Base-by-base conservation (phyloP, 2,797 vertebrate genomes). In the Helicolenus hilgendorfi region DNA sequence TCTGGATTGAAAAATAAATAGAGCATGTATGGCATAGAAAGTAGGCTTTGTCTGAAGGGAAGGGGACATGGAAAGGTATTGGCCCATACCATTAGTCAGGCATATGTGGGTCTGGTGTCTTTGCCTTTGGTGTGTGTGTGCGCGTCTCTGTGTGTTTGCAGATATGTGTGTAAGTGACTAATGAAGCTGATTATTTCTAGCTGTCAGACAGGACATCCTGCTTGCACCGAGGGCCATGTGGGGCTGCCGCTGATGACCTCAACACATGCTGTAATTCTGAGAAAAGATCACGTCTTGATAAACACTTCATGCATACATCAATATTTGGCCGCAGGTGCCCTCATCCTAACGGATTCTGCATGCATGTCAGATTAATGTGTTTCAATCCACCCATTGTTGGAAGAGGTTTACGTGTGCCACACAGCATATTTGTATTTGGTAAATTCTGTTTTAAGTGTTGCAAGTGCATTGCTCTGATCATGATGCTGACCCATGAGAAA, bases 161-260 rank as follows among this genome's bases (percentile, higher is more conserved):
- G 26, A 20, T 59, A 15, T 74, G 75, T 78, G 79, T 85, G 56
- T 76, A 41, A 80, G 72, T 87, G 85, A 92, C 90, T 93, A 88
- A 96, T 92, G 94, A 92, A 86, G 86, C 65, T 92, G 91, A 96
- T 96, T 93, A 93, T 93, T 95, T 95, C 87, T 92, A 75, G 85
- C 92, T 95, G 94, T 97, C 96, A 96, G 95, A 92, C 91, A 92
- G 86, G 83, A 93, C 93, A 87, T 96, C 94, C 91, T 92, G 87
- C 83, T 85, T 80, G 69, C 83, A 75, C 75, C 6, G 38, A 33
- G 67, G 85, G 86, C 82, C 86, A 89, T 90, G 85, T 79, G 84
- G 62, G 74, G 72, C 63, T 62, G 76, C 41, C 2, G 68, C 71
- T 93, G 92, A 95, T 93, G 92, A 92, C 85, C 84, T 94, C 91